phyloP scores from a whole-genome alignment of 2,797 vertebrate species.

The Fratercula arctica region DNA sequence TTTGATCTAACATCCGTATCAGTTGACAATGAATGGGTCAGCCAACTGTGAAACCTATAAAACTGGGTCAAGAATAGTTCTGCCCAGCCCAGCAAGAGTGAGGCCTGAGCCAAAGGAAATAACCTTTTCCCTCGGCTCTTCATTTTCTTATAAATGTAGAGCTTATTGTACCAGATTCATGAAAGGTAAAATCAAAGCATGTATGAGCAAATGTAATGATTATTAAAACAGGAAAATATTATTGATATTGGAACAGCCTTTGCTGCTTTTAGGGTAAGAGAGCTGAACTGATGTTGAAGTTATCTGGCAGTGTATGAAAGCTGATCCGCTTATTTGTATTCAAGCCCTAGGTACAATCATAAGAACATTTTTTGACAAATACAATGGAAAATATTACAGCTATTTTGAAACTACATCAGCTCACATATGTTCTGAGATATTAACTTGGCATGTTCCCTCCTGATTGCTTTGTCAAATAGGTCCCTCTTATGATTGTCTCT shows the following conservation, averaged over 20 bases:
- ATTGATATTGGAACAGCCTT: constrained; percentile 60
- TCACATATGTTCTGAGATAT: constrained; percentile 51
- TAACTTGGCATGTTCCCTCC: constrained; percentile 15
- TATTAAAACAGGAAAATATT: constrained; percentile 55
- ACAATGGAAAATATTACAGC: constrained; percentile 53
- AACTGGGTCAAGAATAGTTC: constrained; percentile 63
- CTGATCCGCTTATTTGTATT: constrained; percentile 26
- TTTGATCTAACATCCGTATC: constrained; percentile 58
- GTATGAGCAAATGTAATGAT: constrained; percentile 43
- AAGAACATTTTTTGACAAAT: constrained; percentile 33
- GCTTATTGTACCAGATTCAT: constrained; percentile 42
- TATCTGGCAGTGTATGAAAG: constrained; percentile 41
- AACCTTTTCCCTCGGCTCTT: constrained; percentile 48
- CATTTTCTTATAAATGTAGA: constrained; percentile 36
- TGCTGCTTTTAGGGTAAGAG: constrained; percentile 4
- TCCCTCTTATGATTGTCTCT: not conserved
- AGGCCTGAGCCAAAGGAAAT: constrained; percentile 65
- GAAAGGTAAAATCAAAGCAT: constrained; percentile 49
- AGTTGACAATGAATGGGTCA: constrained; percentile 53
- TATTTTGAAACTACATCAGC: constrained; percentile 38
- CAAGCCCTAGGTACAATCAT: not conserved
- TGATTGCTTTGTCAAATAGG: not conserved
- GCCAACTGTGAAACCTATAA: constrained; percentile 67
- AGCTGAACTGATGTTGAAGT: not conserved
- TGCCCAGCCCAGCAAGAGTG: constrained; percentile 27